Base-by-base conservation (phyloP, 2,113 vertebrate species). In the Thalassoma bifasciatum region DNA sequence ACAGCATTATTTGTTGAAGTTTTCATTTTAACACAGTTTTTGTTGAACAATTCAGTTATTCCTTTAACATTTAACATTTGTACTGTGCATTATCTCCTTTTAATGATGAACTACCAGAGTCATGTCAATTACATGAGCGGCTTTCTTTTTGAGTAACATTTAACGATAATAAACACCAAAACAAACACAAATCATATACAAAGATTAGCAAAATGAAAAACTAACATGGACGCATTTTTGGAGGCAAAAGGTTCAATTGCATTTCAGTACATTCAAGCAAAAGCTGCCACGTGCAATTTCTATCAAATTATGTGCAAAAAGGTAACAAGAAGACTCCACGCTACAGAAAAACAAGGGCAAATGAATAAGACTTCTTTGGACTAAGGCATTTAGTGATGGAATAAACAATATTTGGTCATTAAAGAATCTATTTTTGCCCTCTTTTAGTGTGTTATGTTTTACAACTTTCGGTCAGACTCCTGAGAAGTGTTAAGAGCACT, bases 241-340 rank as follows among this genome's bases (percentile, higher is more conserved):
- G 9, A 61, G 61, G 59, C 46, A 73, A 84, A 53, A 3, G 22
- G 75, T 75, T 21, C 17, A 26, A 50, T 8, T 65, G 50, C 68
- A 79, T 26, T 50, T 72, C 46, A 73, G 70, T 66, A 83, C 79
- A 85, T 84, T 77, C 54, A 81, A 81, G 85, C 75, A 77, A 63
- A 88, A 89, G 79, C 72, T 88, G 77, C 67, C 81, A 75, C 37
- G n/a, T 70, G 72, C 66, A 84, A 24, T 57, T 64, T 74, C 10
- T 38, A 73, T 63, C 38, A 64, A 78, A 72, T 58, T 49, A 72
- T 66, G 72, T 78, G 63, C 64, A 86, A 84, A 83, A 58, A 52
- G 30, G 42, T 54, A 72, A 66, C 66, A 4, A 67, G 40, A 64
- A 21, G 51, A 66, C 66, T 52, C 49, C 63, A 72, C 21, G 37